These are phyloP conservation scores for Pinna nobilis DNA, from an alignment of 1,140 invertebrate species.

Conservation along the genomic window DNA sequence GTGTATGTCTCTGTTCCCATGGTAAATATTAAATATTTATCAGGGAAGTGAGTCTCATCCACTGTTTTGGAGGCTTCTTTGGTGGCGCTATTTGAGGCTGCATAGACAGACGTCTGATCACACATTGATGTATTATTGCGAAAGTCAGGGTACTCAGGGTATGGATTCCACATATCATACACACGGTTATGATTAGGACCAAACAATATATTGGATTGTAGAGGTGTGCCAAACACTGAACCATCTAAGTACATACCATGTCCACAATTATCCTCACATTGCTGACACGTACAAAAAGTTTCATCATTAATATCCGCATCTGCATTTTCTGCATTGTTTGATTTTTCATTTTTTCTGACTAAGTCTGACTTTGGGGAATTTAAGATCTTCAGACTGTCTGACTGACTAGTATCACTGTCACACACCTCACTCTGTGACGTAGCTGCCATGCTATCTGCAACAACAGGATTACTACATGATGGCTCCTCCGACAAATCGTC, in stretches of 20 bases:
- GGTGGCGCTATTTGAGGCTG: too few relatives aligned
- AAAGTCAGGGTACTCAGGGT: not conserved
- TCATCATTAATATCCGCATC: too few relatives aligned
- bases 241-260: slow-evolving; percentile 39
- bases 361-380: not conserved
- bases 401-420: not conserved
- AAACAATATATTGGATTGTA: slow-evolving; percentile 31
- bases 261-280: slow-evolving; percentile 27
- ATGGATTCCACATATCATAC: slow-evolving; percentile 21
- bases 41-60: slow-evolving; percentile 57
- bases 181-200: slow-evolving; percentile 15
- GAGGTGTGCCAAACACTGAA: slow-evolving; percentile 27
- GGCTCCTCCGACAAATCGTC: not conserved
- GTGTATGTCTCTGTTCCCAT: slow-evolving; percentile 90
- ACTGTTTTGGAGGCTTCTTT: not conserved
- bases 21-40: slow-evolving; percentile 91
- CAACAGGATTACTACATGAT: not conserved
- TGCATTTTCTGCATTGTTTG: not conserved
- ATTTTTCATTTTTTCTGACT: not conserved
- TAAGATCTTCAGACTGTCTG: not conserved
- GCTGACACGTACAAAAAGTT: too few relatives aligned
- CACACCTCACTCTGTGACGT: not conserved
- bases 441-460: not conserved
- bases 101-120: too few relatives aligned
- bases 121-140: not conserved